phyloP scores from a whole-genome alignment of 2,888 invertebrate species.

The Isotomurus palustris region DNA sequence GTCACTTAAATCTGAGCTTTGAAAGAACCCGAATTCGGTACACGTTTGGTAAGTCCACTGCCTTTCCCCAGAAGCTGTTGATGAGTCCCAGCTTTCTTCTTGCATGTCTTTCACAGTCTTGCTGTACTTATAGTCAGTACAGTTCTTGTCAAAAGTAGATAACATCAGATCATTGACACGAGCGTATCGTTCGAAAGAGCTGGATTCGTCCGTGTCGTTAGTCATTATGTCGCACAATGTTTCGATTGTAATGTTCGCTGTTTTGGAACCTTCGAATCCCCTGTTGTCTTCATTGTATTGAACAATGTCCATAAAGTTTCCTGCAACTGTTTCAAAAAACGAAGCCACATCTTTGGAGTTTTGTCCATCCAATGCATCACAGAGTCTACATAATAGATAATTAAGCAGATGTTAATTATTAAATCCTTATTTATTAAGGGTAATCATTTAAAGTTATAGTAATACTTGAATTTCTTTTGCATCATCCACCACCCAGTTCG shows the following conservation, averaged over 20 bases:
- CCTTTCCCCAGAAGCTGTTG: constrained; percentile 57
- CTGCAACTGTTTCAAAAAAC: constrained; percentile 74
- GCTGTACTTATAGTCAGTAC: constrained; percentile 76
- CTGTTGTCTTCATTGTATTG: constrained; percentile 94
- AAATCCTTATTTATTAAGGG: neutral
- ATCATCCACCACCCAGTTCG: constrained; percentile 60
- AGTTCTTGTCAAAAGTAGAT: constrained; percentile 62
- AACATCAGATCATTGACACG: constrained; percentile 67
- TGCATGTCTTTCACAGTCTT: constrained; percentile 67
- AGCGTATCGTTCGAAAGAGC: constrained; percentile 66
- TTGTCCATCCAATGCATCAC: constrained; percentile 65
- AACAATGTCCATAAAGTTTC: constrained; percentile 83
- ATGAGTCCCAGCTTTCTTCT: constrained; percentile 63
- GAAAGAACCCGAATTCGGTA: constrained; percentile 92
- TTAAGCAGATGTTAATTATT: neutral
- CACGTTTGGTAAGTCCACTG: constrained; percentile 74
- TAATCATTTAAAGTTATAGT: neutral
- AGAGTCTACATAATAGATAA: constrained; percentile 58
- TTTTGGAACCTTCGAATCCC: constrained; percentile 57
- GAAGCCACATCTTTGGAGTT: constrained; percentile 64
- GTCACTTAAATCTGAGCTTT: constrained; percentile 64
- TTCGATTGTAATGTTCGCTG: constrained; percentile 71
- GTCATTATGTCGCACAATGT: constrained; percentile 71
- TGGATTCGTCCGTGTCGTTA: constrained; percentile 55
- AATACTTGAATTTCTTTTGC: constrained; percentile 67